Evolutionary conservation across 2,888 invertebrate species (phyloP), one percentile per base, ranked within the genome.

Genomic region (Trileptium ribeirensis): DNA sequence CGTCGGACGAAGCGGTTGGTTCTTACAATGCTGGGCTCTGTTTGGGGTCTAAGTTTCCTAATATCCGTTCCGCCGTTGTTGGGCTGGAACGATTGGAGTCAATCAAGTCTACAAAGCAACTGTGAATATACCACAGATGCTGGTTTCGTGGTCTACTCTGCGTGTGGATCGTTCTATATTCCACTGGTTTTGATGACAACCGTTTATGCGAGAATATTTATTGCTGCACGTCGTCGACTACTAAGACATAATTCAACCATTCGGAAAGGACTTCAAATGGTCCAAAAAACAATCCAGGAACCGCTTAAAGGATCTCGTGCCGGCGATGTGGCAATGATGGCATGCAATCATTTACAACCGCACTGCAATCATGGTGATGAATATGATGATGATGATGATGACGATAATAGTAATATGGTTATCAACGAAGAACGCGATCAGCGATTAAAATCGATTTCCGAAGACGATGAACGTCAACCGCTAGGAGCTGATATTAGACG

Each of bases 121-220:
- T 75, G 77, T 36, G 77, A 75, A 39, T 75, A 75, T n/a, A 75
- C 77, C 29, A 75, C 77, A 39, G 77, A 75, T 24, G 39, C 36
- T n/a, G 77, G 77, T 19, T 96, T 96, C 89, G 94, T 96, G 79
- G 92, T 96, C 84, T 96, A 95, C 88, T 96, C 96, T 1, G 93
- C 96, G 0, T 92, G 94, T 31, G 97, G 97, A 64, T 96, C 96
- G 0, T 97, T 97, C 91, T 97, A 94, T 90, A 95, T 97, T 85
- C 97, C 97, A 0, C 90, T 97, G 86, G 90, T 94, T 83, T 94
- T 97, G 86, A 97, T 98, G 97, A 94, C 96, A 79, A 93, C 95
- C 88, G 96, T 97, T 15, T 97, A 98, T 89, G 92, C 96, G 83
- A 95, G 97, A 91, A 97, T 98, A 87, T 98, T 94, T 89, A 91